Percentiles rank a stretch among this genome's conserved stretches.
These are phyloP conservation scores for Eupithecia insigniata DNA, from an alignment of 2,888 invertebrate genomes.

Conservation along the genomic window DNA sequence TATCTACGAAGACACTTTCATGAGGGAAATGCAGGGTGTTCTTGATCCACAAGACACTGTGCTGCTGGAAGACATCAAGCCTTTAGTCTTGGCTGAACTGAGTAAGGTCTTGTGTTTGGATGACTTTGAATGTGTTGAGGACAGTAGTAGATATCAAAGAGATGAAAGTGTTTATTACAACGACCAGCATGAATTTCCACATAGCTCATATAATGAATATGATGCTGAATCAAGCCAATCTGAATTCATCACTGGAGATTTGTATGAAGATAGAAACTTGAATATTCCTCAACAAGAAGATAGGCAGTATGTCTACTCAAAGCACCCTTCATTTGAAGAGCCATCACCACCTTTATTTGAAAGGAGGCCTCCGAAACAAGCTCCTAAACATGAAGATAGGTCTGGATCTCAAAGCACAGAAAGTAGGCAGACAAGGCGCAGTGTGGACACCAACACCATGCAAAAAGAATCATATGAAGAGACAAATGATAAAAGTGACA, in stretches of 20 bases:
- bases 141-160: conserved; percentile 39
- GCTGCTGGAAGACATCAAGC: conserved; percentile 83
- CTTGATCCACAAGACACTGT: conserved; percentile 84
- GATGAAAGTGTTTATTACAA: conserved; percentile 52
- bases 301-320: conserved; percentile 36
- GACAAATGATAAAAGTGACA: conserved; percentile 43
- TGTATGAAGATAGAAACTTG: conserved; percentile 26
- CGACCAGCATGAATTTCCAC: conserved; percentile 43
- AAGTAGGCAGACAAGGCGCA: conserved; percentile 45
- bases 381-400: conserved; percentile 42
- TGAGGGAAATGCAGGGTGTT: conserved; percentile 87
- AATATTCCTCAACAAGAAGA: conserved; percentile 15
- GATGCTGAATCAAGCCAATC: conserved; percentile 37
- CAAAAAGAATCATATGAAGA: conserved; percentile 45
- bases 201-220: conserved; percentile 46
- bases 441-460: conserved; percentile 47
- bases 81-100: conserved; percentile 84
- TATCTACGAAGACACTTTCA: conserved; percentile 89
- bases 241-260: conserved; percentile 31
- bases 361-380: conserved; percentile 52
- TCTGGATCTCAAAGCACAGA: conserved; percentile 43
- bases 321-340: conserved; percentile 38
- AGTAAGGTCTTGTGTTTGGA: conserved; percentile 82
- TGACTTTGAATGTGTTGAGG: conserved; percentile 63
- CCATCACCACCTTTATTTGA: conserved; percentile 58